Conservation (phyloP, 2,888 invertebrate genomes). For the Caenorhabditis virilis region DNA sequence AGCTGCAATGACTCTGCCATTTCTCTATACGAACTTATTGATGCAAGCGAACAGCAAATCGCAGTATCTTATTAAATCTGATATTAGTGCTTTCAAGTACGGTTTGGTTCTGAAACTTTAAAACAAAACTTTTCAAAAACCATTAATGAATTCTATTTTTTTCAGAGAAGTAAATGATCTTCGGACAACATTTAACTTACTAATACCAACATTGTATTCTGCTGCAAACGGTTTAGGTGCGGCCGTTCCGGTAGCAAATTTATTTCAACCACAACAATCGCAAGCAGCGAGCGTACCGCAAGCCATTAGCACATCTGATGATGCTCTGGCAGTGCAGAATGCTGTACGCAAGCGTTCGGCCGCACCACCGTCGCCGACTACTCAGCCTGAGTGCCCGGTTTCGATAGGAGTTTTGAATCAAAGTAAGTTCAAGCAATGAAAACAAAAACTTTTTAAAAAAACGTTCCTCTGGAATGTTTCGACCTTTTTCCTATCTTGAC, state of each 20-base stretch:
- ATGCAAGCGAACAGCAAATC: slow-evolving; percentile 6
- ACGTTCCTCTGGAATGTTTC: too few relatives aligned
- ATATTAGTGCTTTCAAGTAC: slow-evolving; percentile 31
- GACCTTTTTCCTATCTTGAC: neutral
- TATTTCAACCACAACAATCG: slow-evolving; percentile 3
- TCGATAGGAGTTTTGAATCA: slow-evolving; percentile 39
- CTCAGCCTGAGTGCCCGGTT: slow-evolving; percentile 48
- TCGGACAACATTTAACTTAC: slow-evolving; percentile 21
- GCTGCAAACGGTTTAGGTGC: slow-evolving; percentile 4
- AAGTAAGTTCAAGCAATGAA: too few relatives aligned
- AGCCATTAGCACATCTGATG: neutral
- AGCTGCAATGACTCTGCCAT: neutral
- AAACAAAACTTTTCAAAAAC: neutral
- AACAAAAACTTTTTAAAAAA: too few relatives aligned
- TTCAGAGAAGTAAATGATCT: slow-evolving; percentile 42
- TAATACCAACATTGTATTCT: slow-evolving; percentile 28
- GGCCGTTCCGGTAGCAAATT: slow-evolving; percentile 1
- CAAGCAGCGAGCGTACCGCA: neutral
- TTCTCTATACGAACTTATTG: slow-evolving; percentile 11
- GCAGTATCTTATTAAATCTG: slow-evolving; percentile 22
- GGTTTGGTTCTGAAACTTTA: slow-evolving; percentile 6
- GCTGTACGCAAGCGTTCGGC: neutral
- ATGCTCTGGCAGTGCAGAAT: neutral
- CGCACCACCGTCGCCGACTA: neutral
- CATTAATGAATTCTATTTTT: too few relatives aligned